phyloP scores from a whole-genome alignment of 2,797 vertebrate species.

The Aplochiton taeniatus region DNA sequence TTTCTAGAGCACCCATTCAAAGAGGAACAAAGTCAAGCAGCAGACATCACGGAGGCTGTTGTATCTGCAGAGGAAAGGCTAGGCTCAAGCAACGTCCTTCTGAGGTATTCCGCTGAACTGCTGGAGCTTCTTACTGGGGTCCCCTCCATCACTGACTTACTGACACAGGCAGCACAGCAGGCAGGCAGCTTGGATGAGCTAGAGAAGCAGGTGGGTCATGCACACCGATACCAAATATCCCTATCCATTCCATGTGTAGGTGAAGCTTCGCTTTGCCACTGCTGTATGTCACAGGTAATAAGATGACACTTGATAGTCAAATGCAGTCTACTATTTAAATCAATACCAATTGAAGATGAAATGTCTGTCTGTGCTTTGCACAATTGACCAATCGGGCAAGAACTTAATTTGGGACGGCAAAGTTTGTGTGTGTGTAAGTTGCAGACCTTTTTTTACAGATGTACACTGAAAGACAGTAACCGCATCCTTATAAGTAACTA shows the following conservation, averaged over 20 bases:
- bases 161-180: conserved; percentile 75
- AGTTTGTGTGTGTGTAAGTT: too few species aligned
- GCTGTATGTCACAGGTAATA: not conserved
- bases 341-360: too few species aligned
- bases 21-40: not conserved
- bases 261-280: not conserved
- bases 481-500: too few species aligned
- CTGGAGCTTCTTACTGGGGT: conserved; percentile 67
- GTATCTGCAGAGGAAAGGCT: not conserved
- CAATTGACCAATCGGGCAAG: too few species aligned
- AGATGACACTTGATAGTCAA: too few species aligned
- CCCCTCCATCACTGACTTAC: conserved; percentile 71
- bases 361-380: too few species aligned
- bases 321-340: too few species aligned
- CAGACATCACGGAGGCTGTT: not conserved
- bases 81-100: conserved; percentile 31
- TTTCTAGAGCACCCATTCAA: not conserved
- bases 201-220: conserved; percentile 71
- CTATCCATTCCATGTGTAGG: not conserved
- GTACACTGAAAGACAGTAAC: too few species aligned
- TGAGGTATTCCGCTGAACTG: conserved; percentile 69
- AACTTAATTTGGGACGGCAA: too few species aligned
- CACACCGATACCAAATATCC: not conserved
- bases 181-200: conserved; percentile 61
- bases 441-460: too few species aligned